phyloP scores from a whole-genome alignment of 2,888 invertebrate species.

The Netelia inedita region DNA sequence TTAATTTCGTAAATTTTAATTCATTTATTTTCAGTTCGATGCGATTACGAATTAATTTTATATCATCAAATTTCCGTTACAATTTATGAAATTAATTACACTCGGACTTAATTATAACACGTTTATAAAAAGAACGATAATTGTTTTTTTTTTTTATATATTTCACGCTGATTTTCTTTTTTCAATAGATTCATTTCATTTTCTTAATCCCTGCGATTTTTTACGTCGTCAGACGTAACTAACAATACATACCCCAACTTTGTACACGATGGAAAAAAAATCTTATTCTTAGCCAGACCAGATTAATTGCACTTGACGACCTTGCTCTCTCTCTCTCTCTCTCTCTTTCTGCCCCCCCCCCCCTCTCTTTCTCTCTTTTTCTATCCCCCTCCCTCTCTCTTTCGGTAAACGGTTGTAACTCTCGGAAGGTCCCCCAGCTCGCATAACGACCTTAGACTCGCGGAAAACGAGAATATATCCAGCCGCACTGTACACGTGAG shows the following conservation, averaged over 20 bases:
- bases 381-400: not conserved
- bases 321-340: constrained; percentile 43
- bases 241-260: not conserved
- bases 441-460: constrained; percentile 42
- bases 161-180: no score
- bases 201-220: not conserved
- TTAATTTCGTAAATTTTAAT: no score
- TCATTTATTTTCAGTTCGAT: no score
- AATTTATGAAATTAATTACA: not conserved
- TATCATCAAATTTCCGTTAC: no score
- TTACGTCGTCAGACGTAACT: not conserved
- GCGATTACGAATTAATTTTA: no score
- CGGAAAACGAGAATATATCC: constrained; percentile 23
- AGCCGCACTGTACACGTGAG: constrained; percentile 3
- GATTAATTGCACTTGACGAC: constrained; percentile 49
- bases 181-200: no score
- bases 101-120: not conserved
- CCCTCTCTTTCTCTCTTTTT: constrained; percentile 25
- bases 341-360: not conserved
- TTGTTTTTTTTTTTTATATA: no score
- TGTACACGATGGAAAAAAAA: not conserved
- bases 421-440: constrained; percentile 47
- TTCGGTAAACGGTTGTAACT: constrained; percentile 37
- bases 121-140: not conserved
- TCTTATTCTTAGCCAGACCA: not conserved